These are phyloP conservation scores for Trematomus bernacchii DNA, from an alignment of 2,797 vertebrate species.

Conservation along the genomic window DNA sequence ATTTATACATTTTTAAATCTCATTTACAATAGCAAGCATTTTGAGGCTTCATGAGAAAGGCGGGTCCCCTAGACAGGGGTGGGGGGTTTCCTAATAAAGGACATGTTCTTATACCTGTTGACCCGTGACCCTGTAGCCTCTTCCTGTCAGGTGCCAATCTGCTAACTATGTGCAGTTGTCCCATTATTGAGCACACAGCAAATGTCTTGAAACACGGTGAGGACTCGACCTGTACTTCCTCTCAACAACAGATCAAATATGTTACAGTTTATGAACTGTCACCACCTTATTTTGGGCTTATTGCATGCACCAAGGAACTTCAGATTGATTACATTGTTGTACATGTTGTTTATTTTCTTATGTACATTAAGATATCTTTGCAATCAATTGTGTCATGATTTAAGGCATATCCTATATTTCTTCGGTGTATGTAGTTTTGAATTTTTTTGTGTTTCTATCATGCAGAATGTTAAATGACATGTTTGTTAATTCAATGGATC, in stretches of 20 bases:
- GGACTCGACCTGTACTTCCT: neutral
- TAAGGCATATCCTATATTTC: no score
- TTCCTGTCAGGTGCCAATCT: conserved; percentile 48
- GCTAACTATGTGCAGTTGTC: conserved; percentile 10
- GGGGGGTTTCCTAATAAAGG: conserved; percentile 18
- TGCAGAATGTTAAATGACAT: no score
- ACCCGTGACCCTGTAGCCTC: conserved; percentile 7
- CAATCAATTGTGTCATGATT: no score
- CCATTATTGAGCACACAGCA: neutral
- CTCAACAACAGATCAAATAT: neutral
- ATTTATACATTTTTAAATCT: neutral
- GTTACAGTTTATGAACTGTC: neutral
- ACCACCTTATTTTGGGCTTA: neutral
- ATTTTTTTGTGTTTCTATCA: no score
- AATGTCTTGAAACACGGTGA: neutral
- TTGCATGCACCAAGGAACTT: neutral
- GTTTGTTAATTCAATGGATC: no score
- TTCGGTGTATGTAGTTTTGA: no score
- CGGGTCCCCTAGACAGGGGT: neutral
- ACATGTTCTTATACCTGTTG: no score
- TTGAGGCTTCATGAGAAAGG: no score
- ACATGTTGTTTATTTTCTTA: neutral
- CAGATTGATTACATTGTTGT: neutral
- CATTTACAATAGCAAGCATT: neutral
- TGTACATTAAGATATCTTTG: no score